A percentile compares a stretch with the other conserved stretches of the same genome.
Evolutionary conservation across 2,797 vertebrate species (phyloP).

Genomic region (Labroides dimidiatus): DNA sequence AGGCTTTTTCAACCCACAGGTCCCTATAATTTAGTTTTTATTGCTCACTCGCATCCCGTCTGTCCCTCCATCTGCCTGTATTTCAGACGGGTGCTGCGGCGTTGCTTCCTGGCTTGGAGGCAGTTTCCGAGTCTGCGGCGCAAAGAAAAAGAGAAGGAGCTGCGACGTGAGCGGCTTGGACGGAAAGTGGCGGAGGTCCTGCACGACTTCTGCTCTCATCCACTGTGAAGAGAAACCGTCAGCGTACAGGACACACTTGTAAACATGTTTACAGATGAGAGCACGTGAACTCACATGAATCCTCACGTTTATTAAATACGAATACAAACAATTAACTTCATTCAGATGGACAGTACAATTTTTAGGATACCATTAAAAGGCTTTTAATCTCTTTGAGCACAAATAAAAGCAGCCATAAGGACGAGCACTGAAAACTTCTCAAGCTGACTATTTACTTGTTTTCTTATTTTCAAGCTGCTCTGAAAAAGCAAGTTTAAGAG

Average conservation of each 20-base stretch:
- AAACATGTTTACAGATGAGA: no score
- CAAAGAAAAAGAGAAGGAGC: constrained; percentile 85
- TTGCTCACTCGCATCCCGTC: constrained; percentile 53
- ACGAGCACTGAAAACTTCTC: constrained; percentile 20
- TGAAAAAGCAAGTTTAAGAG: constrained; percentile 12
- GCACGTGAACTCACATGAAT: neutral
- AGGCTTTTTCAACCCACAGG: constrained; percentile 48
- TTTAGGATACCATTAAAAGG: constrained; percentile 13
- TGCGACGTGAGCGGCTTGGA: constrained; percentile 85
- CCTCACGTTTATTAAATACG: constrained; percentile 45
- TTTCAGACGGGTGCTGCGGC: constrained; percentile 80
- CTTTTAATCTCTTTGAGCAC: neutral
- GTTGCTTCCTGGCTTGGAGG: constrained; percentile 86
- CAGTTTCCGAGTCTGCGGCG: constrained; percentile 80
- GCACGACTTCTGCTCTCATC: constrained; percentile 85
- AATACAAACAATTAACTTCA: constrained; percentile 40
- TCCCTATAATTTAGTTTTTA: constrained; percentile 55
- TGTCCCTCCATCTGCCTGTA: constrained; percentile 62
- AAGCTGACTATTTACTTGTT: constrained; percentile 28
- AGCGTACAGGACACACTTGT: neutral
- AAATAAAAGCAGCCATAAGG: constrained; percentile 12
- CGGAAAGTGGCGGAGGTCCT: constrained; percentile 91
- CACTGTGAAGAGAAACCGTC: constrained; percentile 20
- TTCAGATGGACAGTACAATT: constrained; percentile 2
- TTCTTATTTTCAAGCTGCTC: constrained; percentile 26